Conservation (phyloP, 2,797 vertebrate genomes). For the Karalla daura region DNA sequence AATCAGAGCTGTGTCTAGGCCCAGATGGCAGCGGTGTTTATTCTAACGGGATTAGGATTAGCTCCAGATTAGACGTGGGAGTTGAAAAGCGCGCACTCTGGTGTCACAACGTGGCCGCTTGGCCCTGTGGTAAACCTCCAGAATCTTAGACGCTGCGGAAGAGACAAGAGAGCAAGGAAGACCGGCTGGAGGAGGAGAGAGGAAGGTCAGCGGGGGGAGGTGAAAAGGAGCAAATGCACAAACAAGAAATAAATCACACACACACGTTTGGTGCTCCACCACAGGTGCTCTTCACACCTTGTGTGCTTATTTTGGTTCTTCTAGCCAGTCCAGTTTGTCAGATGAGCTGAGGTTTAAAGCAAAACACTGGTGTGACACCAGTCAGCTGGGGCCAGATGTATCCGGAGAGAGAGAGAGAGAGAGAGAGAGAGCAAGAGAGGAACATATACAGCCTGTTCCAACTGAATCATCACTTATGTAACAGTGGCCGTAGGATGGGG, state of each 20-base stretch:
- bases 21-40: slow-evolving; percentile 78
- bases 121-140: slow-evolving; percentile 15
- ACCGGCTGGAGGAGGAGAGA: background rate
- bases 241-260: background rate
- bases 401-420: slow-evolving; percentile 47
- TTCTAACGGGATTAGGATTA: slow-evolving; percentile 82
- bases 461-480: slow-evolving; percentile 77
- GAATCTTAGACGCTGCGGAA: slow-evolving; percentile 24
- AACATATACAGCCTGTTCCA: slow-evolving; percentile 60
- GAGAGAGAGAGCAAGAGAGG: no score
- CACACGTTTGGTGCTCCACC: background rate
- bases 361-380: slow-evolving; percentile 48
- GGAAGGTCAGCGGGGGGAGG: background rate
- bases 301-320: slow-evolving; percentile 43
- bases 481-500: slow-evolving; percentile 58
- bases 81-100: slow-evolving; percentile 61
- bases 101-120: slow-evolving; percentile 41
- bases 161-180: background rate
- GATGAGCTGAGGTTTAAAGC: slow-evolving; percentile 33
- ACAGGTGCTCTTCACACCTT: slow-evolving; percentile 10
- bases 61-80: slow-evolving; percentile 73
- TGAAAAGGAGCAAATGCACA: background rate
- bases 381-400: slow-evolving; percentile 66
- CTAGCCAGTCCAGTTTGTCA: slow-evolving; percentile 1
- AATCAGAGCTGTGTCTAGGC: slow-evolving; percentile 61